Evolutionary conservation across 2,113 vertebrate species (phyloP).

Genomic region (Ciconia maguari): DNA sequence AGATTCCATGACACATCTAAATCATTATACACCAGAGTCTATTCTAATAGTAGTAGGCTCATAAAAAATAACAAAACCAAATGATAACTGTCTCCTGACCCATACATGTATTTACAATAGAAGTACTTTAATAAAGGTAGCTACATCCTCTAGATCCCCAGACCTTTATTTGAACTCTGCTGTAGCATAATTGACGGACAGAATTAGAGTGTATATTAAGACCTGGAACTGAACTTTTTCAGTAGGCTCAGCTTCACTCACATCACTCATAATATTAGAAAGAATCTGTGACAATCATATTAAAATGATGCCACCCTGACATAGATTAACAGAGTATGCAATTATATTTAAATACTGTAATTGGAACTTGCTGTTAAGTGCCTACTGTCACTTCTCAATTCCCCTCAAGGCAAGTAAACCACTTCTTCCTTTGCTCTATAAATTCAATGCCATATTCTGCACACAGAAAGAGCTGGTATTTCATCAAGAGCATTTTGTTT

Average conservation of each 20-base stretch:
- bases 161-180: slow-evolving; percentile 80
- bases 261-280: slow-evolving; percentile 74
- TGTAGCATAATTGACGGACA: slow-evolving; percentile 71
- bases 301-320: slow-evolving; percentile 74
- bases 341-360: slow-evolving; percentile 81
- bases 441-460: slow-evolving; percentile 72
- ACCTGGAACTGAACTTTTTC: slow-evolving; percentile 79
- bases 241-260: slow-evolving; percentile 67
- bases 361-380: slow-evolving; percentile 80
- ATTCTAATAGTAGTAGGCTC: slow-evolving; percentile 67
- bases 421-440: slow-evolving; percentile 64
- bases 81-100: slow-evolving; percentile 71
- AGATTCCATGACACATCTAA: slow-evolving; percentile 53
- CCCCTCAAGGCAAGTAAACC: slow-evolving; percentile 68
- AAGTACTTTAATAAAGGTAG: slow-evolving; percentile 74
- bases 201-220: slow-evolving; percentile 76
- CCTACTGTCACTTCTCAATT: slow-evolving; percentile 76
- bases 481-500: slow-evolving; percentile 51
- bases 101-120: slow-evolving; percentile 69
- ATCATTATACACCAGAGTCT: slow-evolving; percentile 60
- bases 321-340: slow-evolving; percentile 77
- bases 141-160: slow-evolving; percentile 73
- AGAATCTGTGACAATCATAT: slow-evolving; percentile 73
- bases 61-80: slow-evolving; percentile 73
- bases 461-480: slow-evolving; percentile 43